phyloP scores from a whole-genome alignment of 2,888 invertebrate species.

The Alviniconcha strummeri region DNA sequence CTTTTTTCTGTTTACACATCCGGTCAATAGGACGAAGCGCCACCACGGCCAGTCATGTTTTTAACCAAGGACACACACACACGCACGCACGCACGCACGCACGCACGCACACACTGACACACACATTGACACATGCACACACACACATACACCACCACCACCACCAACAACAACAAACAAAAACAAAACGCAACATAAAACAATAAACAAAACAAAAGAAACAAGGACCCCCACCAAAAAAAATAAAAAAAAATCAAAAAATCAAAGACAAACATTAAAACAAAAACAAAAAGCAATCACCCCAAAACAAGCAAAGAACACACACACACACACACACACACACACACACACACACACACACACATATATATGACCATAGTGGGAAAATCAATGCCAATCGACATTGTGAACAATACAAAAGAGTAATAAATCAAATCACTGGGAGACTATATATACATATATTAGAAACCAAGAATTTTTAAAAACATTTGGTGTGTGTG shows the following conservation, averaged over 20 bases:
- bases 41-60: not conserved
- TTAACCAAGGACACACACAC: not conserved
- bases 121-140: slow-evolving; percentile 3
- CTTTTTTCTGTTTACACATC: no score
- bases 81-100: not conserved
- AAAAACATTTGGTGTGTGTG: no score
- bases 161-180: no score
- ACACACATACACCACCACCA: not conserved
- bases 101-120: slow-evolving; percentile 14
- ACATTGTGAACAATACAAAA: no score
- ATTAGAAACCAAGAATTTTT: no score
- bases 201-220: not conserved
- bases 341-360: not conserved
- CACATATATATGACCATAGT: not conserved
- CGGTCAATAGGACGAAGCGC: not conserved
- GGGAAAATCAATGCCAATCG: no score
- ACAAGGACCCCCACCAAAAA: not conserved
- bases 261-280: not conserved
- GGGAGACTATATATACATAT: no score
- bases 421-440: no score
- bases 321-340: not conserved
- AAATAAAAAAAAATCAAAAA: no score
- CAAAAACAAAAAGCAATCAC: not conserved
- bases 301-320: not conserved
- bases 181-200: not conserved